Percentiles rank a stretch among this genome's conserved stretches.
Evolutionary conservation across 30 jellyfish, hydroid and myxozoan species (phyloP).

Genomic region (Morbakka virulenta): DNA sequence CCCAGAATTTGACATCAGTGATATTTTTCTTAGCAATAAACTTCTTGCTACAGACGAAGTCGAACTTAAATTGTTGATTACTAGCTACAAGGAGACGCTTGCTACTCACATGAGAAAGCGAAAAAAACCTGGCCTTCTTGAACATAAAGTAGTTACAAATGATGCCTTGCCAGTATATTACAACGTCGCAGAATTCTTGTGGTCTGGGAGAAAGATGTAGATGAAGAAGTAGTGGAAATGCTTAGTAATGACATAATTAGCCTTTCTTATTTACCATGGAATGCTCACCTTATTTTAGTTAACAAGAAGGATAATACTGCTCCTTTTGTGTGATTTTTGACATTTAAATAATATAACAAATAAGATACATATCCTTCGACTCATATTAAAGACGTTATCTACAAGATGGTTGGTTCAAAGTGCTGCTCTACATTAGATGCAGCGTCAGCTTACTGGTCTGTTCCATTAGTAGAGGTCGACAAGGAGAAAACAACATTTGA

Average conservation of each 20-base stretch:
- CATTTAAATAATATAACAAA: constrained; percentile 13
- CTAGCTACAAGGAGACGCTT: background rate
- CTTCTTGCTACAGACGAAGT: background rate
- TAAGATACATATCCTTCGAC: constrained; percentile 21
- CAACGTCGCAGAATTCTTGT: constrained; percentile 14
- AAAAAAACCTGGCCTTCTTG: background rate
- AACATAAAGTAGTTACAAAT: constrained; percentile 17
- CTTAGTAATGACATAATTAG: constrained; percentile 37
- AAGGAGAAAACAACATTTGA: background rate
- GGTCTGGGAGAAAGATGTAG: constrained; percentile 43
- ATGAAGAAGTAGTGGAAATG: constrained; percentile 39
- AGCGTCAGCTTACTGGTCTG: background rate
- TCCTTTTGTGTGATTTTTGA: constrained; percentile 27
- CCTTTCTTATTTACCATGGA: constrained; percentile 19
- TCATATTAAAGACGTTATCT: constrained; percentile 35
- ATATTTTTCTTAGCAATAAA: background rate
- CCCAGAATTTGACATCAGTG: constrained; percentile 1
- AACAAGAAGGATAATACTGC: constrained; percentile 32
- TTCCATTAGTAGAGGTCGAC: background rate
- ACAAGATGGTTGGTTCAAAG: constrained; percentile 41
- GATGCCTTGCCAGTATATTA: constrained; percentile 35
- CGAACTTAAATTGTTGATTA: background rate
- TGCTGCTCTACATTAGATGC: constrained; percentile 30
- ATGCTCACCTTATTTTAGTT: constrained; percentile 1
- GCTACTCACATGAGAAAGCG: constrained; percentile 11